Percentiles rank a stretch among this genome's conserved stretches.
phyloP scores from a whole-genome alignment of 2,888 invertebrate genomes.

The Spisula subtruncata region DNA sequence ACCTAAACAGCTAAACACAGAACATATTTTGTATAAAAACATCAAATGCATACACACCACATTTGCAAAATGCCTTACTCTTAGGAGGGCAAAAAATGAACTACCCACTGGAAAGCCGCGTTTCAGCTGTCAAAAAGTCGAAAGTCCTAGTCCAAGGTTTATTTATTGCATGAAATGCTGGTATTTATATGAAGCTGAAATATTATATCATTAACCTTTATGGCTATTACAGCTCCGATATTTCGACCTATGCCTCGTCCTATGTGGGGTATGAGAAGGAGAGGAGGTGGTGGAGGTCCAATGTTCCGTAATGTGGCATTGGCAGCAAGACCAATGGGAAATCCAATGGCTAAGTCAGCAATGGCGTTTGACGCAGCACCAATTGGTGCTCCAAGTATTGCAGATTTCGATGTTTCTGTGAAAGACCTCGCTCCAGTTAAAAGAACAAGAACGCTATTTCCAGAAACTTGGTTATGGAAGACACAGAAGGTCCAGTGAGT shows the following conservation, averaged over 20 bases:
- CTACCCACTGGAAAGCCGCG: no score
- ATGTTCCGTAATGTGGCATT: not conserved
- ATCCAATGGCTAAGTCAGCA: no score
- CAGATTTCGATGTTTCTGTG: not conserved
- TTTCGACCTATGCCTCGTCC: not conserved
- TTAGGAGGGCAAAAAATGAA: no score
- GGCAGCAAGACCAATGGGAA: not conserved
- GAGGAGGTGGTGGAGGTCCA: not conserved
- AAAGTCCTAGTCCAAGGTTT: no score
- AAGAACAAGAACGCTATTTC: constrained; percentile 90
- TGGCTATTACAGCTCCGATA: not conserved
- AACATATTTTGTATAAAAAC: no score
- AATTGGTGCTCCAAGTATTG: not conserved
- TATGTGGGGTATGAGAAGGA: not conserved
- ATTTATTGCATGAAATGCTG: no score
- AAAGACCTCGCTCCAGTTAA: constrained; percentile 75
- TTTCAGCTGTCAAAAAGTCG: no score
- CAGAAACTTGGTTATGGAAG: constrained; percentile 92
- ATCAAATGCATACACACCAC: no score
- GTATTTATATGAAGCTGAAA: no score
- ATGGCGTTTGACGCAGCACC: not conserved
- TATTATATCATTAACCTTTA: not conserved
- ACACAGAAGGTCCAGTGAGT: constrained; percentile 89
- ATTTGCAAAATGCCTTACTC: no score
- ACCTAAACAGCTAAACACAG: no score